These are phyloP conservation scores for Pseudomyrmex concolor DNA, from an alignment of 1,140 invertebrate species.

Conservation along the genomic window DNA sequence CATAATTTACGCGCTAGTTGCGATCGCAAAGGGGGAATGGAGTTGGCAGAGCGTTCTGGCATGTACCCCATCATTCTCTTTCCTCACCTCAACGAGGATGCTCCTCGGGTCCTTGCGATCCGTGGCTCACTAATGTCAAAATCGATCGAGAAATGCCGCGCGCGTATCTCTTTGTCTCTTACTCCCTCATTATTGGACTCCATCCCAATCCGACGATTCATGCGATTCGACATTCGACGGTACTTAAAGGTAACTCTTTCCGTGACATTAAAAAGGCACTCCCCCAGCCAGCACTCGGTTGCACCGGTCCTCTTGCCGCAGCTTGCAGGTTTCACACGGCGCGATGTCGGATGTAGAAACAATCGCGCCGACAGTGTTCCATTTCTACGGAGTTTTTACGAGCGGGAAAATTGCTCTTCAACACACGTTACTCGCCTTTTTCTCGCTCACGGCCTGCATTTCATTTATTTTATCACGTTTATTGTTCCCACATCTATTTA, in stretches of 20 bases:
- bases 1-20: constrained; percentile 37
- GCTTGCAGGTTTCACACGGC: constrained; percentile 68
- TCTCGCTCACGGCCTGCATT: not conserved
- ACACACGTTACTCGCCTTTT: not conserved
- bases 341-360: constrained; percentile 70
- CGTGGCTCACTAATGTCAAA: not conserved
- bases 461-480: not conserved
- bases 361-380: constrained; percentile 50
- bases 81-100: not conserved
- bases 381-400: constrained; percentile 65
- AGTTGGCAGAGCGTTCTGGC: not conserved
- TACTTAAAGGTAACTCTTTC: constrained; percentile 73
- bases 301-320: constrained; percentile 65
- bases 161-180: constrained; percentile 34
- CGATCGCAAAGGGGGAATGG: not conserved
- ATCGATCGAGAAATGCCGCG: constrained; percentile 47
- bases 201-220: constrained; percentile 69
- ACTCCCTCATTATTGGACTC: constrained; percentile 63
- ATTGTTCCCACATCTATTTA: not conserved
- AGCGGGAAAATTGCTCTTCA: constrained; percentile 17
- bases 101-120: constrained; percentile 9
- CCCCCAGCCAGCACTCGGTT: constrained; percentile 66
- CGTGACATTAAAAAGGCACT: constrained; percentile 74
- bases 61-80: not conserved
- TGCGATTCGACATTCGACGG: constrained; percentile 67